A percentile compares a stretch with the other conserved stretches of the same genome.
Conservation (phyloP, 2,797 vertebrate genomes). For the Arnoldichthys spilopterus region DNA sequence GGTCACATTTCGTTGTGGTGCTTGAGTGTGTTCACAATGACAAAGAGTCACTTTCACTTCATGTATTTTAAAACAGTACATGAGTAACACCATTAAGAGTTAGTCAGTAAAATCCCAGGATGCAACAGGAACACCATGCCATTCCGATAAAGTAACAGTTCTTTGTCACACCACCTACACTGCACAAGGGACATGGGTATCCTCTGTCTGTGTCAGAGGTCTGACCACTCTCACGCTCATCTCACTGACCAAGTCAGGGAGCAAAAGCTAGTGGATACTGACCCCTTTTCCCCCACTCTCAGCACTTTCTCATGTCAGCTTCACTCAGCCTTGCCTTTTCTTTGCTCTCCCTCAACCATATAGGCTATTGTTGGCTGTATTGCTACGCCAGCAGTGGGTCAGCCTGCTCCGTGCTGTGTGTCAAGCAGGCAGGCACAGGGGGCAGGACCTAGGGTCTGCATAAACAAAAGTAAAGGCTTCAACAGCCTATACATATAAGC, state of each 20-base stretch:
- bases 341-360: conserved; percentile 41
- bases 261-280: neutral
- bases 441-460: neutral
- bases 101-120: too few relatives aligned
- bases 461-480: neutral
- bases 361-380: conserved; percentile 62
- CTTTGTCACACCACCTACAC: neutral
- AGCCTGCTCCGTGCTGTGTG: conserved; percentile 35
- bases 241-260: neutral
- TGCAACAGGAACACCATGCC: conserved; percentile 3
- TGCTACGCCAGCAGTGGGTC: conserved; percentile 65
- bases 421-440: neutral
- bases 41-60: too few relatives aligned
- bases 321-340: conserved; percentile 55
- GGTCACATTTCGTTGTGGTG: too few relatives aligned
- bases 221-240: conserved; percentile 50
- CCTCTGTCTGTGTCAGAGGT: conserved; percentile 46
- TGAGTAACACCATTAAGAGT: too few relatives aligned
- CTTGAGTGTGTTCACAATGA: too few relatives aligned
- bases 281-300: conserved; percentile 25
- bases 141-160: neutral
- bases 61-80: too few relatives aligned
- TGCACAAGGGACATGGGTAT: conserved; percentile 16
- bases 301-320: conserved; percentile 62
- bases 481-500: neutral